A percentile compares a stretch with the other conserved stretches of the same genome.
These are phyloP conservation scores for Littorina saxatilis DNA, from an alignment of 1,140 invertebrate species.

Conservation along the genomic window DNA sequence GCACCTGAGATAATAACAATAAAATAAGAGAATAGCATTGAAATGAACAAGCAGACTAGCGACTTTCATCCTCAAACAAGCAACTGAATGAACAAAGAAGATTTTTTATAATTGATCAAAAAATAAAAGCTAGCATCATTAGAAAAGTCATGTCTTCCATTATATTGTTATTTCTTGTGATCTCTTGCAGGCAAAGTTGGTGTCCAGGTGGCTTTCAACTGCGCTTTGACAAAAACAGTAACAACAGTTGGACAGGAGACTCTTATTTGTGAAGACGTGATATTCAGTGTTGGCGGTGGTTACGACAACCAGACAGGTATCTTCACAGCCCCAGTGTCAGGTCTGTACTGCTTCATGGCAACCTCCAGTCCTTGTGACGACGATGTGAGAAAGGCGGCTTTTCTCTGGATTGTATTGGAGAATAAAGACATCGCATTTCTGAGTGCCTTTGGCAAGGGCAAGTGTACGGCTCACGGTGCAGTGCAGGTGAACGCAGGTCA, in stretches of 20 bases:
- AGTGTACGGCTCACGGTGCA: not conserved
- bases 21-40: too few relatives aligned
- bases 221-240: not conserved
- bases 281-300: not conserved
- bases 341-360: conserved; percentile 11
- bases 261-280: not conserved
- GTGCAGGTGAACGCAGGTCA: not conserved
- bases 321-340: conserved; percentile 10
- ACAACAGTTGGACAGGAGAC: not conserved
- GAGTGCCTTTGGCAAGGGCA: not conserved
- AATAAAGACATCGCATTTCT: not conserved
- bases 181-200: not conserved
- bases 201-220: not conserved
- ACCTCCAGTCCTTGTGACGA: not conserved
- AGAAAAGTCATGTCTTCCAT: not conserved
- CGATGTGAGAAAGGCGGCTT: not conserved
- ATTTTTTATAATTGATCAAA: too few relatives aligned
- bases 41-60: too few relatives aligned
- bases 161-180: not conserved
- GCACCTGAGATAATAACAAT: too few relatives aligned
- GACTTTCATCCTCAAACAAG: too few relatives aligned
- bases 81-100: too few relatives aligned
- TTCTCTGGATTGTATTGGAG: not conserved
- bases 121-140: not conserved
- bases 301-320: not conserved